Evolutionary conservation across 2,797 vertebrate species (phyloP).

Genomic region (Acropternis orthonyx): DNA sequence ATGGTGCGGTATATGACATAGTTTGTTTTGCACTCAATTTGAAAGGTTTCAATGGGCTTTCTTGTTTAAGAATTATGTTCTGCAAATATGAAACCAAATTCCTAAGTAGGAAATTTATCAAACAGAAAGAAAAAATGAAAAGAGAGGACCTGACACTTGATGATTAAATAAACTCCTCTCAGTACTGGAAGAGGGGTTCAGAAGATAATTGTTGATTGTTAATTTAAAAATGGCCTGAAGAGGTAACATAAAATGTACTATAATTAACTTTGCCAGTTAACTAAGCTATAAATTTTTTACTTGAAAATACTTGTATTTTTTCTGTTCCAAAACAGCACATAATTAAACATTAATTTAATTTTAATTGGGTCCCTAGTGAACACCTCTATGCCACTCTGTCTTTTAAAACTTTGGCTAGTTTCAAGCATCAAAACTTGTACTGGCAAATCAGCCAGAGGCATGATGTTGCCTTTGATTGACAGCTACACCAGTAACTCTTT

Average conservation of each 20-base stretch:
- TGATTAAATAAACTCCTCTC: constrained; percentile 23
- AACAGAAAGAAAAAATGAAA: neutral
- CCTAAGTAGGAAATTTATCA: neutral
- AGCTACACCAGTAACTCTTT: neutral
- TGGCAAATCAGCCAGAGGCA: constrained; percentile 17
- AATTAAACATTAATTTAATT: constrained; percentile 38
- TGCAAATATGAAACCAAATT: constrained; percentile 4
- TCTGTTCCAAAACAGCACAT: neutral
- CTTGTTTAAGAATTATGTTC: neutral
- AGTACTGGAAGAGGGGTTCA: neutral
- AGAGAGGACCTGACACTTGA: neutral
- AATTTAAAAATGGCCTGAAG: constrained; percentile 32
- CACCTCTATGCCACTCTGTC: neutral
- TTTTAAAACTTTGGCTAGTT: constrained; percentile 13
- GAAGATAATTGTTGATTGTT: constrained; percentile 21
- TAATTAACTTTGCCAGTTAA: constrained; percentile 15
- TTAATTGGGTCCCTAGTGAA: constrained; percentile 11
- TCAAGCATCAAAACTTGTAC: neutral
- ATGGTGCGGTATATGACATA: neutral
- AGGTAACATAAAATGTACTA: neutral
- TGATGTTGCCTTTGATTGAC: constrained; percentile 10
- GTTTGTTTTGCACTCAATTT: neutral
- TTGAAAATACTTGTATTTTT: constrained; percentile 8
- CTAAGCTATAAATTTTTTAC: neutral
- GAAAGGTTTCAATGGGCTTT: neutral